These are phyloP conservation scores for Phyllotis vaccarum DNA, from an alignment of 2,797 vertebrate genomes.

Conservation along the genomic window DNA sequence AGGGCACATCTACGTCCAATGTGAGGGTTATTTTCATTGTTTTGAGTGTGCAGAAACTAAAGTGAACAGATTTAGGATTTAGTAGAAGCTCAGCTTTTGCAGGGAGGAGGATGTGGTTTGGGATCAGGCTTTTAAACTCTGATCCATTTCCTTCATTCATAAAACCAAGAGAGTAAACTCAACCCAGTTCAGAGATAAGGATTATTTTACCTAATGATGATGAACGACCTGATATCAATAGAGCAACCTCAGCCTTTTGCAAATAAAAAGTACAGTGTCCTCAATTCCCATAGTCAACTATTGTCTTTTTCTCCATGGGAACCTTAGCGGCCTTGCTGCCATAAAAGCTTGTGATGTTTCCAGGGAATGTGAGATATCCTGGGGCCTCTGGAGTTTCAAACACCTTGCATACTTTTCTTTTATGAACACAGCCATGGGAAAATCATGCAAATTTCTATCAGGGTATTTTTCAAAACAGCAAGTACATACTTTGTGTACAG, in stretches of 20 bases:
- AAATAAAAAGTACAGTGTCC: slow-evolving; percentile 45
- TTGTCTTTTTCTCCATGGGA: slow-evolving; percentile 68
- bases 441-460: slow-evolving; percentile 43
- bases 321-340: not conserved
- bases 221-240: slow-evolving; percentile 71
- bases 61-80: not conserved
- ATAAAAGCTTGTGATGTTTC: slow-evolving; percentile 51
- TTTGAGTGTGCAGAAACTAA: slow-evolving; percentile 32
- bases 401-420: not conserved
- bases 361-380: not conserved
- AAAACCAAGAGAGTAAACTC: slow-evolving; percentile 68
- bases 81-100: not conserved
- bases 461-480: not conserved
- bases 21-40: not conserved
- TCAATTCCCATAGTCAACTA: slow-evolving; percentile 34
- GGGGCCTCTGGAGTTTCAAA: slow-evolving; percentile 43
- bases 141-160: slow-evolving; percentile 64
- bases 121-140: slow-evolving; percentile 31
- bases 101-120: not conserved
- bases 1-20: not conserved
- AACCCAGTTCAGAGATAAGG: slow-evolving; percentile 64
- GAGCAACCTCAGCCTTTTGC: slow-evolving; percentile 63
- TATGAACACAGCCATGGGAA: not conserved
- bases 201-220: slow-evolving; percentile 72
- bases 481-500: not conserved